Evolutionary conservation across 2,888 invertebrate species (phyloP), one percentile per base, ranked within the genome.

Genomic region (Apamea anceps): DNA sequence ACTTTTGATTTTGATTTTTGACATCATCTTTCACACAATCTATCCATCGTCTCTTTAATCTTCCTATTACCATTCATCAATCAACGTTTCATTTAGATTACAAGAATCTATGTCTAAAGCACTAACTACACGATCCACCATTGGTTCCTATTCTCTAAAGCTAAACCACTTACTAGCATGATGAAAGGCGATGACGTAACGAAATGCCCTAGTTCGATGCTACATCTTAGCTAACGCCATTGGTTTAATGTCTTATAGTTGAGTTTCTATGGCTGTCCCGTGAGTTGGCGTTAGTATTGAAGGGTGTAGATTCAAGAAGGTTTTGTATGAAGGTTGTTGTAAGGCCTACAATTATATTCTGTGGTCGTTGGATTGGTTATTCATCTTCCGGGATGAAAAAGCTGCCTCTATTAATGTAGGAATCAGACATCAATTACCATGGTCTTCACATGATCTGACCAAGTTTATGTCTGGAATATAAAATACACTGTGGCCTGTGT

Each of bases 121-220:
- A 37, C 65, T 73, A 70, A 66, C 66, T 76, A 62, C 60, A 28
- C 18, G 54, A 73, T 68, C 42, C 28, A 72, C 73, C 25, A 63
- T 72, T 32, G 60, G 65, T 80, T 72, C 60, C 72, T 70, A 73
- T 75, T 80, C 63, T 72, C 72, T 67, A 45, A 79, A 74, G 60
- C 37, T 75, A 65, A 65, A 83, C 63, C 51, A 62, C 57, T 80
- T 73, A 71, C 51, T 54, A 65, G n/a, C 60, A 82, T 74, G 68
- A 83, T 83, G 87, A 87, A 87, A 87, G 87, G 57, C 62, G 13
- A 73, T 78, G 82, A 73, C 80, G 87, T 80, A 83, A 82, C 68
- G 3, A 42, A 67, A 81, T 87, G 79, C 77, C 85, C 85, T 60
- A 85, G 85, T 83, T 87, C 54, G 32, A 67, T 45, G 65, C 63